These are phyloP conservation scores for Coracias cyanogaster DNA, from an alignment of 2,797 vertebrate species.

Conservation along the genomic window DNA sequence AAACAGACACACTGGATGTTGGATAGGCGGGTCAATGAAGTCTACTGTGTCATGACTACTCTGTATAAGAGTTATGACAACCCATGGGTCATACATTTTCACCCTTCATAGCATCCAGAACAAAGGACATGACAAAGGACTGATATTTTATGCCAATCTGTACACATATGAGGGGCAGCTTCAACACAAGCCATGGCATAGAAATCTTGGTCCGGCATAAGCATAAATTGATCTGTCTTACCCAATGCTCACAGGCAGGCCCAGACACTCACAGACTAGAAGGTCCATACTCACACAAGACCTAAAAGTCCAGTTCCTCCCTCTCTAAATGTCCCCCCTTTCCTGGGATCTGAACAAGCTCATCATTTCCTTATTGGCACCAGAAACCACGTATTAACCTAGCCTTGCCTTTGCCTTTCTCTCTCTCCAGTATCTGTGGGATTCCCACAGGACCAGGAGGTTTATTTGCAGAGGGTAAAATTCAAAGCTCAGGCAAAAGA, in stretches of 20 bases:
- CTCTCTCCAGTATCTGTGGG: background rate
- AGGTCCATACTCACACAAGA: background rate
- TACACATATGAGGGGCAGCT: background rate
- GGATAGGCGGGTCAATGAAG: background rate
- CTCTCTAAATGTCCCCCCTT: background rate
- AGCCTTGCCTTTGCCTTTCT: background rate
- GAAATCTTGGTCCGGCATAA: background rate
- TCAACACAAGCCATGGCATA: background rate
- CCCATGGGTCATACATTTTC: background rate
- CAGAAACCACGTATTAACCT: background rate
- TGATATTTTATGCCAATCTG: background rate
- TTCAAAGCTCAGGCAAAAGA: background rate
- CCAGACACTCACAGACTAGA: background rate
- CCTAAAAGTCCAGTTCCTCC: background rate
- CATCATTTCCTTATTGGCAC: background rate
- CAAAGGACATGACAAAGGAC: background rate
- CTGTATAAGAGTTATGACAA: background rate
- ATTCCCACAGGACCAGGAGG: background rate
- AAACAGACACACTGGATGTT: background rate
- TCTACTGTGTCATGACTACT: background rate
- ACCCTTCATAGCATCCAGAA: background rate
- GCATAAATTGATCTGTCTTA: background rate
- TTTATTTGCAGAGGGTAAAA: background rate
- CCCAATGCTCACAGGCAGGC: background rate
- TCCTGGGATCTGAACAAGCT: background rate